Evolutionary conservation across 2,888 invertebrate species (phyloP), one percentile per base, ranked within the genome.

Genomic region (Diabrotica balteata): DNA sequence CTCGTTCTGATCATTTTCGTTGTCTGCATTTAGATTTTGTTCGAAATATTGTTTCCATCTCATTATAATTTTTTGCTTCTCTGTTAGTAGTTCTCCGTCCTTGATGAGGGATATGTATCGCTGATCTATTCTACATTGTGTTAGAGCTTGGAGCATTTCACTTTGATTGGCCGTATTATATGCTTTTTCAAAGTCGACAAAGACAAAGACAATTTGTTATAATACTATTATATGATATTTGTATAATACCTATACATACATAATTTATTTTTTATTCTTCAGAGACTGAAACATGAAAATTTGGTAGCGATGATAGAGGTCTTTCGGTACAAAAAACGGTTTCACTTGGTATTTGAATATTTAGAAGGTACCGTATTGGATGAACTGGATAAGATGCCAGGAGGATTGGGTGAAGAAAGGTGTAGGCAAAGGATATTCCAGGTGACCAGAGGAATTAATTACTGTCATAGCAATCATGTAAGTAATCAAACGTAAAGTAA

Each of bases 271-370:
- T 7, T 4, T 7, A 44, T 55, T 51, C 80, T 80, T 6, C 85
- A 95, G 95, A 93, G 92, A 88, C 87, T 95, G 67, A 91, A 91
- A 7, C 95, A 96, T 81, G 94, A 95, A 77, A 95, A 96, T 84
- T 84, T 96, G 69, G 94, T 96, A 62, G 93, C 93, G 80, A 89
- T 96, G 87, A 90, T 95, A 71, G 95, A 95, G 84, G 95, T 95
- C 72, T 95, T 96, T 83, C 88, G 94, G 10, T 89, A 93, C 66
- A 90, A 92, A 82, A 91, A 93, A 77, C 88, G 95, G 61, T 92
- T 94, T 81, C 95, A 94, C 84, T 86, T 96, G 45, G 95, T 96
- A 8, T 95, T 95, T 82, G 95, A 96, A 82, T 95, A 91, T 84
- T 85, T 95, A 77, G 94, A 94, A 82, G 93, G 94, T 79, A 95